Evolutionary conservation across 1,140 invertebrate species (phyloP).

Genomic region (Hypsibius dujardini): DNA sequence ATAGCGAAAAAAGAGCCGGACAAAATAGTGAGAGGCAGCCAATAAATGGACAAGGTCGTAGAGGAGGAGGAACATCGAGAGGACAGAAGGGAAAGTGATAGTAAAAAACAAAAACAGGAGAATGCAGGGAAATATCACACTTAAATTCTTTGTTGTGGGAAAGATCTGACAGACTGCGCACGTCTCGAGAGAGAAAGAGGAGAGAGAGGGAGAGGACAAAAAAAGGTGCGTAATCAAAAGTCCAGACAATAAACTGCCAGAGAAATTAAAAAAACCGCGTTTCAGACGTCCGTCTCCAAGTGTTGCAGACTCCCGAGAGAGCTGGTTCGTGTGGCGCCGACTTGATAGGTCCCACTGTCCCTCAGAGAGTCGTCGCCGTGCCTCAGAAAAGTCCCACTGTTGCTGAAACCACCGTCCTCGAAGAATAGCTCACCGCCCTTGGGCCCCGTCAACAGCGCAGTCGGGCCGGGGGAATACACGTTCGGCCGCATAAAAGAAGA

Average conservation of each 20-base stretch:
- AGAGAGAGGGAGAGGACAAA: neutral
- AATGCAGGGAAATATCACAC: conserved; percentile 7
- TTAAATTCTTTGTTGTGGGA: neutral
- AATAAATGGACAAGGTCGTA: too few relatives aligned
- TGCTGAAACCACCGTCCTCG: neutral
- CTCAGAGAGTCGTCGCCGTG: neutral
- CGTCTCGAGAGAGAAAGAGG: too few relatives aligned
- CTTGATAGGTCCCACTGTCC: neutral
- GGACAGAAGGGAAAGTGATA: neutral
- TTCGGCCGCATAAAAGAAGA: neutral
- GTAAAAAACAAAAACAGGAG: neutral
- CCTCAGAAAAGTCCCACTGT: neutral
- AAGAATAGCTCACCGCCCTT: neutral
- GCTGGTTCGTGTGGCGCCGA: neutral
- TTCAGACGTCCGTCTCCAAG: neutral
- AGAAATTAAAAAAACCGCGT: too few relatives aligned
- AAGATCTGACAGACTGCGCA: neutral
- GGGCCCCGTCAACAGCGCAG: neutral
- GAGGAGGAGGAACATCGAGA: neutral
- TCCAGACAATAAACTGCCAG: neutral
- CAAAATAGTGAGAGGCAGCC: too few relatives aligned
- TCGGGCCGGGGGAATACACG: neutral
- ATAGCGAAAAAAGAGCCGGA: too few relatives aligned
- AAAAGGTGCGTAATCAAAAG: neutral
- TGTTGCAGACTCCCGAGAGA: neutral